Evolutionary conservation across 2,113 vertebrate genomes (phyloP), one percentile per base, ranked within the genome.

Genomic region (Pseudolaguvia tuberculata): DNA sequence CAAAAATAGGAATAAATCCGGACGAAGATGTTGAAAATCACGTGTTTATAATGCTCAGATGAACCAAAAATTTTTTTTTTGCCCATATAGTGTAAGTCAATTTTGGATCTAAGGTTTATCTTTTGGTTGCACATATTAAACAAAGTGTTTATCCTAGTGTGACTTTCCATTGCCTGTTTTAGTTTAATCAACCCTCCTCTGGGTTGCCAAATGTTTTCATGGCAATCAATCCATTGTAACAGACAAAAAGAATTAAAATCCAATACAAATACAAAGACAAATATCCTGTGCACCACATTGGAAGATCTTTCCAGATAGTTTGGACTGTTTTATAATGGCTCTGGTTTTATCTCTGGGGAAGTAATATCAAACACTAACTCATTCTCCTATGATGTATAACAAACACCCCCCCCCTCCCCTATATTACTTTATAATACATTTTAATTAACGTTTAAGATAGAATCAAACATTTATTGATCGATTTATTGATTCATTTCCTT

Each of bases 121-220:
- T n/a, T n/a, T n/a, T n/a, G n/a, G n/a, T n/a, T n/a, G n/a, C 10
- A 8, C 18, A 29, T 20, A 58, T 45, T 21, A 11, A 31, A 31
- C 11, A 50, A 4, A 51, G 12, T 47, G 18, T 48, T 66, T 66
- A 53, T 63, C 27, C 51, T 10, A 2, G 35, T n/a, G 52, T 74
- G 31, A 53, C 23, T 29, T 52, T 48, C 58, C 56, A 35, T 5
- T 29, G 25, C 3, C 45, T 73, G 48, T 51, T 29, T 61, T 52
- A 4, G 35, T 74, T 20, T 45, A n/a, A n/a, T n/a, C n/a, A 2
- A 9, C 42, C 20, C 29, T 35, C 50, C 23, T 17, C 21, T 7
- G 42, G 48, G 15, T 59, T 66, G 65, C 55, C 51, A 39, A 25
- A n/a, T 66, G 31, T 55, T 53, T 66, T 66, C 12, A 65, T 74